Conservation (phyloP, 2,888 invertebrate species). For the Apodemia hepburni region DNA sequence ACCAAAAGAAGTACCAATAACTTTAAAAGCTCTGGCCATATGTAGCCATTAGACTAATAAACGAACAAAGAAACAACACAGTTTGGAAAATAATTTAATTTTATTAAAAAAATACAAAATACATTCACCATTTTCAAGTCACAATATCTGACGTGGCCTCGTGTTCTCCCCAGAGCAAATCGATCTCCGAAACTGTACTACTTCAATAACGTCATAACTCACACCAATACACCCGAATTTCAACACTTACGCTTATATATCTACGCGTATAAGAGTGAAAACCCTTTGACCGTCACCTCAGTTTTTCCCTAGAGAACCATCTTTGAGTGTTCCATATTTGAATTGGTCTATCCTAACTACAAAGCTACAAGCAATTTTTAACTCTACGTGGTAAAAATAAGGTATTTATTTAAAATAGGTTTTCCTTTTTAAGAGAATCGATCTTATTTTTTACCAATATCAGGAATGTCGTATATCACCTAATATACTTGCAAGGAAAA, state of each 20-base stretch:
- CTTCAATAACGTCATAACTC: conserved; percentile 44
- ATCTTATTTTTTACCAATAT: conserved; percentile 52
- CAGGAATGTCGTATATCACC: conserved; percentile 43
- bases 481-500: conserved; percentile 31
- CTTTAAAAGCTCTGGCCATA: too few relatives aligned
- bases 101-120: conserved; percentile 10
- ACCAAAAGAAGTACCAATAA: too few relatives aligned
- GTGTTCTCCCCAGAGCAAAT: conserved; percentile 69
- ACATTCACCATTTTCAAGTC: conserved; percentile 40
- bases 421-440: conserved; percentile 66
- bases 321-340: conserved; percentile 71
- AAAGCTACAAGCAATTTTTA: conserved; percentile 32
- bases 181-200: conserved; percentile 50
- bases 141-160: conserved; percentile 47
- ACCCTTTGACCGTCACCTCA: conserved; percentile 40
- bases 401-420: conserved; percentile 33
- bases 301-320: conserved; percentile 78
- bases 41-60: not conserved
- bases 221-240: conserved; percentile 36
- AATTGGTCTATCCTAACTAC: conserved; percentile 63
- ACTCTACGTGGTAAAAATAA: conserved; percentile 29
- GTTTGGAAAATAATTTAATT: not conserved
- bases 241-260: conserved; percentile 27
- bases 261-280: conserved; percentile 33
- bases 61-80: not conserved